Conservation (phyloP, 2,888 invertebrate genomes). For the Dasypolia templi region DNA sequence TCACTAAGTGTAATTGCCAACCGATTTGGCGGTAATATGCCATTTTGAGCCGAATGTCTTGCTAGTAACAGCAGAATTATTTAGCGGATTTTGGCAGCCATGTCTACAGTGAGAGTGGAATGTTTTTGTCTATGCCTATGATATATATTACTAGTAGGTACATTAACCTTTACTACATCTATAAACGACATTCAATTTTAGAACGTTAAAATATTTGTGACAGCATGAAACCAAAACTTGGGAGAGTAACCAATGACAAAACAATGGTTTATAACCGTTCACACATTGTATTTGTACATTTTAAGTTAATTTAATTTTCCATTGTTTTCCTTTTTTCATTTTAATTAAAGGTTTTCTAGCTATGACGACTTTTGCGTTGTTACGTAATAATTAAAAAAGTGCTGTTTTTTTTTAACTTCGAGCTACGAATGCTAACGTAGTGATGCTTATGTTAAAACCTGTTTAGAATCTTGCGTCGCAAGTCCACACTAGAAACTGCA, state of each 20-base stretch:
- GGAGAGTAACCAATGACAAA: not conserved
- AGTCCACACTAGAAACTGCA: slow-evolving; percentile 69
- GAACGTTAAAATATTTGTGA: not conserved
- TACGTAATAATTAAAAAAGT: slow-evolving; percentile 6
- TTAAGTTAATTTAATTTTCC: slow-evolving; percentile 13
- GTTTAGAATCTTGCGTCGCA: slow-evolving; percentile 67
- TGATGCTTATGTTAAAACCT: slow-evolving; percentile 61
- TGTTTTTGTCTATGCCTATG: slow-evolving; percentile 14
- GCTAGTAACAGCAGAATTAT: slow-evolving; percentile 43
- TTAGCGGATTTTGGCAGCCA: slow-evolving; percentile 42
- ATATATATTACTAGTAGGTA: not conserved
- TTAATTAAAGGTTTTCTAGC: not conserved
- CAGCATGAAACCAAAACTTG: not conserved
- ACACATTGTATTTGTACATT: not conserved
- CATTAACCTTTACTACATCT: not conserved
- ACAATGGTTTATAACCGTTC: slow-evolving; percentile 25
- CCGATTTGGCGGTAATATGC: slow-evolving; percentile 66
- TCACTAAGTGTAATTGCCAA: slow-evolving; percentile 61
- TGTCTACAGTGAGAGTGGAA: slow-evolving; percentile 36
- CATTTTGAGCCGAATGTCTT: slow-evolving; percentile 53
- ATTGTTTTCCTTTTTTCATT: not conserved
- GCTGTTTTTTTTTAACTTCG: not conserved
- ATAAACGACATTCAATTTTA: not conserved
- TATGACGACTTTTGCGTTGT: not conserved
- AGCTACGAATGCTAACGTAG: slow-evolving; percentile 33